Evolutionary conservation across 2,797 vertebrate species (phyloP), one percentile per base, ranked within the genome.

Genomic region (Enteromius afrohamiltoni): DNA sequence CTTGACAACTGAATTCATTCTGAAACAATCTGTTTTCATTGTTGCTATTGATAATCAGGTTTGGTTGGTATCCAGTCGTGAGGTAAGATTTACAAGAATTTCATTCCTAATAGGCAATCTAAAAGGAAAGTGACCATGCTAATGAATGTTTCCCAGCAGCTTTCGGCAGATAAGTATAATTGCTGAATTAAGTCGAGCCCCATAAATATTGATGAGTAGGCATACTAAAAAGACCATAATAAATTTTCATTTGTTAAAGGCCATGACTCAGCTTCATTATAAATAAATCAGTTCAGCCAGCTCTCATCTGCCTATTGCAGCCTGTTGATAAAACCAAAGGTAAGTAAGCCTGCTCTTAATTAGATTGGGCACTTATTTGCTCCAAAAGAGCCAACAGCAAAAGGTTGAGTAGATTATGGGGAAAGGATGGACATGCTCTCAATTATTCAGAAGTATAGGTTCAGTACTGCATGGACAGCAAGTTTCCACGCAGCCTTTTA

Each of bases 391-490:
- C 91, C 87, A 90, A 92, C 90, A 92, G 93, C 93, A 93, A 92
- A 90, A 86, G 90, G 89, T 89, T 90, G 89, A 93, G 93, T 93
- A 90, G 92, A 92, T 92, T 92, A 92, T 90, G 90, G 60, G 79
- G 49, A 90, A 79, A 84, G 88, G 86, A 80, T 91, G 88, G 88
- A 90, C 92, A 87, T 86, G 88, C 90, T 88, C 88, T 92, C 92
- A 86, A 90, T 93, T 91, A 90, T 91, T 93, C 92, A 91, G 90
- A 90, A 92, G 90, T 79, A 92, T 92, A 87, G 92, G 90, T 90
- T 90, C 88, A 87, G 90, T 93, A 93, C 93, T 94, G 93, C 93
- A 93, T 89, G 89, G 91, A 91, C 93, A 94, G 94, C 94, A 95
- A 84, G 84, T 93, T 94, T 93, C 89, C 89, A 89, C 90, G 91